Evolutionary conservation across 2,113 vertebrate genomes (phyloP).

Genomic region (Naja naja): DNA sequence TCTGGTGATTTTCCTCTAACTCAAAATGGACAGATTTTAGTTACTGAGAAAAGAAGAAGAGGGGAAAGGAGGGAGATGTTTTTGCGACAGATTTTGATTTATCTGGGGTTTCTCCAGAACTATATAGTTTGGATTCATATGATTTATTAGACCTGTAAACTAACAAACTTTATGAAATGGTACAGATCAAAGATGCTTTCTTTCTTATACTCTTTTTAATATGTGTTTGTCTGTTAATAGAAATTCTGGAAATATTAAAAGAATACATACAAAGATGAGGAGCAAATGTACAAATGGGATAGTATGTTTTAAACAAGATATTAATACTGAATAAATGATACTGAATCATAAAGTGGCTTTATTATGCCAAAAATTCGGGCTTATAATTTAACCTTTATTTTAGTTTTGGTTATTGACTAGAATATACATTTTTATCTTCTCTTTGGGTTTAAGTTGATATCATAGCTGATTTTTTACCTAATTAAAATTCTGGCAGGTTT

Average conservation of each 20-base stretch:
- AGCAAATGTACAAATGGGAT: not conserved
- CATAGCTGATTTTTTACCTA: not conserved
- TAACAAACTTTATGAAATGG: not conserved
- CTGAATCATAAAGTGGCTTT: not conserved
- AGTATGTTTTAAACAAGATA: not conserved
- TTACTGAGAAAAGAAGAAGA: not conserved
- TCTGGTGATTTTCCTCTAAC: not conserved
- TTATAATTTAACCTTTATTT: not conserved
- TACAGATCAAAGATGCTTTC: not conserved
- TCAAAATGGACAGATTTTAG: not conserved
- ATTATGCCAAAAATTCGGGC: too few relatives aligned
- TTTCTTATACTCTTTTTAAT: not conserved
- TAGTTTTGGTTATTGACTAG: not conserved
- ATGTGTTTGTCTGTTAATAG: not conserved
- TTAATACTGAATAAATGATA: not conserved
- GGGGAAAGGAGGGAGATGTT: not conserved
- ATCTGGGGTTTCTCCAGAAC: not conserved
- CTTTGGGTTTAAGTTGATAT: not conserved
- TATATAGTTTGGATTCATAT: not conserved
- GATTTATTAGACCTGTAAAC: not conserved
- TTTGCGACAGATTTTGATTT: not conserved
- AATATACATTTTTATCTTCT: not conserved
- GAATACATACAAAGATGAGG: not conserved
- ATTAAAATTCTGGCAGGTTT: not conserved
- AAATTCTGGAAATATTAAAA: not conserved